These are phyloP conservation scores for Bos javanicus DNA, from an alignment of 2,113 vertebrate species.

Conservation along the genomic window DNA sequence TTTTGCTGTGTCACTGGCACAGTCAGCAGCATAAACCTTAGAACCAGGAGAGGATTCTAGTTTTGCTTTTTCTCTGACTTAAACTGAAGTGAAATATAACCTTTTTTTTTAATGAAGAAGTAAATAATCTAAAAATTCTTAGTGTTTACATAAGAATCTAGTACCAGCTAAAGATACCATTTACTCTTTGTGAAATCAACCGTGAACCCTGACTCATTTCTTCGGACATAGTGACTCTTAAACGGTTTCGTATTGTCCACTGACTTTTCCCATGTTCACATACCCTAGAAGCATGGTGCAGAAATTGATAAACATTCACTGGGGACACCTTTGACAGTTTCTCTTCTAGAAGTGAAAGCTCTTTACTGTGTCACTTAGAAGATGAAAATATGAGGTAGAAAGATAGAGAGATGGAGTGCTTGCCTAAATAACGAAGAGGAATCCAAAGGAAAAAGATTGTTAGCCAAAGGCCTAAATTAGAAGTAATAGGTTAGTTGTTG, in stretches of 20 bases:
- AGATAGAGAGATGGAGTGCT: background rate
- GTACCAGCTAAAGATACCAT: background rate
- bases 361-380: background rate
- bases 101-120: background rate
- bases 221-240: background rate
- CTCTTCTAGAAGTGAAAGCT: background rate
- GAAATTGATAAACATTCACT: background rate
- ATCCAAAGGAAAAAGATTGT: background rate
- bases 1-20: background rate
- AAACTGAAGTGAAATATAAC: background rate
- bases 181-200: background rate
- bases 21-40: background rate
- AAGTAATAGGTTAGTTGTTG: slow-evolving; percentile 14
- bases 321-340: background rate
- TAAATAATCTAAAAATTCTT: slow-evolving; percentile 15
- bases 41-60: background rate
- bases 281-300: background rate
- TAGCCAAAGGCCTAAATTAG: background rate
- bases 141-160: background rate
- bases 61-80: background rate
- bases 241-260: background rate
- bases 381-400: background rate
- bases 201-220: background rate
- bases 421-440: background rate
- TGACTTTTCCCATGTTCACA: background rate